phyloP scores from a whole-genome alignment of 2,797 vertebrate species.

The Danionella dracula region DNA sequence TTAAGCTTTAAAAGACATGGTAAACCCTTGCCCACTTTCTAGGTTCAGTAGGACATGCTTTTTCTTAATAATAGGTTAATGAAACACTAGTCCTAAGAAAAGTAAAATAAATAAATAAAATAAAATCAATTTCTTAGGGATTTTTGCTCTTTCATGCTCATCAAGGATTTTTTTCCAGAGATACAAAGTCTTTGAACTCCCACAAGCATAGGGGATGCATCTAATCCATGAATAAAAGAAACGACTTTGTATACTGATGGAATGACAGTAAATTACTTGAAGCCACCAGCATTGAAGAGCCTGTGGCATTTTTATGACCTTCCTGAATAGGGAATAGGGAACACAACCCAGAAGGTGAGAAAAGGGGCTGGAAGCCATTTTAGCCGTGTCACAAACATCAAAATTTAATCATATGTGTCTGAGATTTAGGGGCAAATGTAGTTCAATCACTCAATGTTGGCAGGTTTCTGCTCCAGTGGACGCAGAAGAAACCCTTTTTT shows the following conservation, averaged over 20 bases:
- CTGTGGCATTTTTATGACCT: not conserved
- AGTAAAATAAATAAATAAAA: not conserved
- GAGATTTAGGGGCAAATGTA: not conserved
- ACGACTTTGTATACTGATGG: not conserved
- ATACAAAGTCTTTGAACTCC: conserved; percentile 1
- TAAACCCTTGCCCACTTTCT: not conserved
- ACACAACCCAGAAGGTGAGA: not conserved
- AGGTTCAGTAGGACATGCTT: not conserved
- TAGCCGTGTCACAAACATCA: not conserved
- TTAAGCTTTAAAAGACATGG: not conserved
- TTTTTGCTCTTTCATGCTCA: not conserved
- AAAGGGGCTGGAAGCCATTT: not conserved
- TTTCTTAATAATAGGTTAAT: conserved; percentile 7
- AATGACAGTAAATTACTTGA: conserved; percentile 10
- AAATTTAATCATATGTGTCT: not conserved
- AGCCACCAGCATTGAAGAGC: conserved; percentile 3
- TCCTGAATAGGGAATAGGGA: not conserved
- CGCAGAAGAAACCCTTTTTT: not conserved
- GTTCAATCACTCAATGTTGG: not conserved
- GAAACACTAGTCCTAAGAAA: not conserved
- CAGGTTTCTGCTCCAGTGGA: not conserved
- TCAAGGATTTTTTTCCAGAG: not conserved
- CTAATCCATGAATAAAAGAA: not conserved
- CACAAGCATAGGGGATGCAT: not conserved
- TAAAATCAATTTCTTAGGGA: not conserved